Conservation (phyloP, 2,113 vertebrate genomes). For the Gila orcuttii region DNA sequence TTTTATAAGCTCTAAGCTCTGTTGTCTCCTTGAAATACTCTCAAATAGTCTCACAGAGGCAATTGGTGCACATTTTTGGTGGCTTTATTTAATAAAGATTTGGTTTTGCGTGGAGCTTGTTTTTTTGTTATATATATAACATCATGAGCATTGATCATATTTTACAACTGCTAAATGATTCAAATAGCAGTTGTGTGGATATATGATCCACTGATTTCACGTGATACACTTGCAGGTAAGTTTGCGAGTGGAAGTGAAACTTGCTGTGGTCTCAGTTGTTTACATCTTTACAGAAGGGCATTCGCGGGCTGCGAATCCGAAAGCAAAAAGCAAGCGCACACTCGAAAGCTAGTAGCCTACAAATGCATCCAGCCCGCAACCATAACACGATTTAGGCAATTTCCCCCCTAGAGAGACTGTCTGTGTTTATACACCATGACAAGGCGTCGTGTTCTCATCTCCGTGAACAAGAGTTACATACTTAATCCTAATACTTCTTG, state of each 20-base stretch:
- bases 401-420: too few relatives aligned
- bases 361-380: background rate
- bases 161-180: background rate
- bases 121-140: background rate
- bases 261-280: background rate
- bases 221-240: background rate
- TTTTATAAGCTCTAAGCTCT: background rate
- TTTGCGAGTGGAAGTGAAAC: background rate
- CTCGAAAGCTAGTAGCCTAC: background rate
- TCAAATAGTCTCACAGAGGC: background rate
- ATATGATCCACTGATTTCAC: background rate
- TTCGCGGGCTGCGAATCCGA: background rate
- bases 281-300: background rate
- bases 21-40: background rate
- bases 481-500: too few relatives aligned
- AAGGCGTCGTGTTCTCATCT: too few relatives aligned
- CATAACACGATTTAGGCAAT: background rate
- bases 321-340: background rate
- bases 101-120: background rate
- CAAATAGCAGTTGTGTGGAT: background rate
- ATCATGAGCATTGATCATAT: background rate
- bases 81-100: background rate
- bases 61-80: background rate
- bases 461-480: too few relatives aligned
- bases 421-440: too few relatives aligned